Evolutionary conservation across 2,113 vertebrate species (phyloP).

Genomic region (Rafetus swinhoei): DNA sequence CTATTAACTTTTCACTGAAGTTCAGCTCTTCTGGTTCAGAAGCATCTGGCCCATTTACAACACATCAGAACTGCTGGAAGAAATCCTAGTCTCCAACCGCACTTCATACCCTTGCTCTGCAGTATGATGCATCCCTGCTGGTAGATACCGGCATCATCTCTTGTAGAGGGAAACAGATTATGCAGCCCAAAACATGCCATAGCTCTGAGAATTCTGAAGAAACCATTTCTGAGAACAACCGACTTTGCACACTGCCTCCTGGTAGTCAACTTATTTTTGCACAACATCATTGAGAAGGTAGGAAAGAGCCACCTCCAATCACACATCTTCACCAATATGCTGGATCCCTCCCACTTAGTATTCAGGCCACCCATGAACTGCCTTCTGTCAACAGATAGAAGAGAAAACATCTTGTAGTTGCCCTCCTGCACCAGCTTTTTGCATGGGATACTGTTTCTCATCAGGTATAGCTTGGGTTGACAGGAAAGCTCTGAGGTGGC

Average conservation of each 20-base stretch:
- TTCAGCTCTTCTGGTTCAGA: not conserved
- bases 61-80: not conserved
- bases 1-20: not conserved
- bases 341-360: not conserved
- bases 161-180: not conserved
- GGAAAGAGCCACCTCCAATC: not conserved
- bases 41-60: not conserved
- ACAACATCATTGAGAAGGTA: not conserved
- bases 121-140: not conserved
- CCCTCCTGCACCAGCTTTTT: not conserved
- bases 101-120: not conserved
- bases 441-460: not conserved
- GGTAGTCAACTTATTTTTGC: not conserved
- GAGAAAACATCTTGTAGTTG: not conserved
- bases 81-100: not conserved
- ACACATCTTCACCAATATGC: not conserved
- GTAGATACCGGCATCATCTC: not conserved
- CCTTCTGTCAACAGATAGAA: not conserved
- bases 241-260: not conserved
- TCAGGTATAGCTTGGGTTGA: fast-evolving
- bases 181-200: not conserved
- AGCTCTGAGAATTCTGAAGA: not conserved
- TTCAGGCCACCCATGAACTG: not conserved
- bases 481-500: not conserved
- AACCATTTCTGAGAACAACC: not conserved